Conservation (phyloP, 2,113 vertebrate species). For the Struthio camelus region DNA sequence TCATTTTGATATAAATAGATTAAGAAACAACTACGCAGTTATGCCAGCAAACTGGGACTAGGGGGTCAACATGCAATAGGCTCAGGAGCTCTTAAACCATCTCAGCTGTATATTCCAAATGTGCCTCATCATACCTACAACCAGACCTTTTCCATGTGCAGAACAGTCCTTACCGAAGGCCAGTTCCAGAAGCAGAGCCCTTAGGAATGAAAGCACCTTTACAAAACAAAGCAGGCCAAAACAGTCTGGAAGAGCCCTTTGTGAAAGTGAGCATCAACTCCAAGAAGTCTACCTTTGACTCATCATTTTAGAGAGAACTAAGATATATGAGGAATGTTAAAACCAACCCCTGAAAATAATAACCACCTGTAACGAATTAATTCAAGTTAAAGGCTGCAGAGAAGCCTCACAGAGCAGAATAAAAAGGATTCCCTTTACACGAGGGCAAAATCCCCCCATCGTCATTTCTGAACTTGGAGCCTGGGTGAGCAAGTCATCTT, state of each 20-base stretch:
- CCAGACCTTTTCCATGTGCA: fast-evolving
- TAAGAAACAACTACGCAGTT: neutral
- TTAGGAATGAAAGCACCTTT: fast-evolving
- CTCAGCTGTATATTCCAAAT: no score
- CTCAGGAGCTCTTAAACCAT: neutral
- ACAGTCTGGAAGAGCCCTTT: fast-evolving
- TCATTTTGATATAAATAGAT: neutral
- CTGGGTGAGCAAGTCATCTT: fast-evolving
- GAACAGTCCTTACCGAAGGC: neutral
- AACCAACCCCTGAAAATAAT: neutral
- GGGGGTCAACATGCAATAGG: fast-evolving
- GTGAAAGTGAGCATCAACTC: no score
- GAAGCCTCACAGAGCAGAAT: neutral
- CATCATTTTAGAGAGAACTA: no score
- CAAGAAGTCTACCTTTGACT: neutral
- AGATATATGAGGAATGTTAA: fast-evolving
- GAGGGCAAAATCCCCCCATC: fast-evolving
- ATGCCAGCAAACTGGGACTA: fast-evolving
- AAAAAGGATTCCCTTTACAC: fast-evolving
- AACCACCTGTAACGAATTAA: no score
- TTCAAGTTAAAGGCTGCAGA: neutral
- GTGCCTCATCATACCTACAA: neutral
- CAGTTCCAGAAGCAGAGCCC: neutral
- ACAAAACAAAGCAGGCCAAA: neutral
- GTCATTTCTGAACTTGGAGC: fast-evolving